Conservation (phyloP, 1,140 invertebrate species). For the Eriosoma lanigerum region DNA sequence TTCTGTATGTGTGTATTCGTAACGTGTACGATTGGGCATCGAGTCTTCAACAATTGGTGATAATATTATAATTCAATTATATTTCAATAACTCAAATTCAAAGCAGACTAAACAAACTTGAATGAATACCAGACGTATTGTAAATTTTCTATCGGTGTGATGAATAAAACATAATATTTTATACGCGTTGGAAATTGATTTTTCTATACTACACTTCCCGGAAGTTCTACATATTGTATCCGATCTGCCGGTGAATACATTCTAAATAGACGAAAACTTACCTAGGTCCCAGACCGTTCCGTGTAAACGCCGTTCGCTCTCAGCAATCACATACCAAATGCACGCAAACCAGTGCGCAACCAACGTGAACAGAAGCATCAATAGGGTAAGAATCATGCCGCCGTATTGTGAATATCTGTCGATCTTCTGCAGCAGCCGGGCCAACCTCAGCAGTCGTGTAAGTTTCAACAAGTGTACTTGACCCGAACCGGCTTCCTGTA, state of each 20-base stretch:
- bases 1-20: no score
- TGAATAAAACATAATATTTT: not conserved
- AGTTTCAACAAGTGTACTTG: slow-evolving; percentile 95
- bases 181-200: not conserved
- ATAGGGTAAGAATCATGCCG: slow-evolving; percentile 89
- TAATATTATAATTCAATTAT: no score
- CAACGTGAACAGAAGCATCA: slow-evolving; percentile 94
- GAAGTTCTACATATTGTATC: no score
- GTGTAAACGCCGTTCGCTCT: slow-evolving; percentile 76
- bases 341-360: slow-evolving; percentile 99
- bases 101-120: no score
- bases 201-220: not conserved
- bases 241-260: no score
- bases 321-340: slow-evolving; percentile 97
- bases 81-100: no score
- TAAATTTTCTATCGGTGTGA: no score
- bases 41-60: no score
- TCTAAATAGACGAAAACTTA: slow-evolving; percentile 60
- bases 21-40: no score
- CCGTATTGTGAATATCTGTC: slow-evolving; percentile 97
- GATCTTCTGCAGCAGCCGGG: slow-evolving; percentile 94
- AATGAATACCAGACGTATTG: no score
- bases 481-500: slow-evolving; percentile 68
- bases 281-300: slow-evolving; percentile 75
- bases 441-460: slow-evolving; percentile 86